These are phyloP conservation scores for Xestoiulus laeticollis DNA, from an alignment of 2,888 invertebrate species.

Conservation along the genomic window DNA sequence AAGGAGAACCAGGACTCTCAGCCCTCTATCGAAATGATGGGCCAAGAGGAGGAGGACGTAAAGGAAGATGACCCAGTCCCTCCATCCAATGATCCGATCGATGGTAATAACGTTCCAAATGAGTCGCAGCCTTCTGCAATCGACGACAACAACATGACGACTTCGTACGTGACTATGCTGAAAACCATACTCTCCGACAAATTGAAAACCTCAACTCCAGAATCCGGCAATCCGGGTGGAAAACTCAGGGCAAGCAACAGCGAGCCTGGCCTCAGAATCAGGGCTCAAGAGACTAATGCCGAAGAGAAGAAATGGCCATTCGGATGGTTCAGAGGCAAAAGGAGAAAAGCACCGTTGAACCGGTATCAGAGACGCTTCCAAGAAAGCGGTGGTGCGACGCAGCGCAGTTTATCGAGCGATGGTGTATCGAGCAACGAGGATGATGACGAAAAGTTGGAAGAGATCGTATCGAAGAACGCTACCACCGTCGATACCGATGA, in stretches of 20 bases:
- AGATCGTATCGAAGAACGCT: background rate
- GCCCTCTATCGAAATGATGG: background rate
- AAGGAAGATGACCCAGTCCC: background rate
- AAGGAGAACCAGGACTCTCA: conserved; percentile 23
- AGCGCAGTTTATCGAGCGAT: background rate
- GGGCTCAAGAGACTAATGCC: background rate
- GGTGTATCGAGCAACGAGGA: conserved; percentile 1
- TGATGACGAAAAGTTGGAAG: background rate
- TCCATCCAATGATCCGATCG: background rate
- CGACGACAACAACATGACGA: conserved; percentile 65
- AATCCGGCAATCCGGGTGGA: background rate
- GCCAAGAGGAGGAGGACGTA: background rate
- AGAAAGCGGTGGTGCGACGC: background rate
- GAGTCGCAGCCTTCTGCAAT: conserved; percentile 60
- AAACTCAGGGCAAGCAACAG: background rate
- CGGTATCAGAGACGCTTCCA: background rate
- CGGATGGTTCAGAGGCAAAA: background rate
- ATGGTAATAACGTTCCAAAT: background rate
- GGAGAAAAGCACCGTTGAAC: conserved; percentile 16
- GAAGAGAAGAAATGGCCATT: background rate
- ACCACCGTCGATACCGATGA: background rate
- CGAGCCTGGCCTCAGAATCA: background rate
- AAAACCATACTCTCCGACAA: conserved; percentile 65
- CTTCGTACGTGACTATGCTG: conserved; percentile 64
- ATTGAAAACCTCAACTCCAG: conserved; percentile 45